Percentiles rank a stretch among this genome's conserved stretches.
phyloP scores from a whole-genome alignment of 2,888 invertebrate species.

The Margaritifera margaritifera region DNA sequence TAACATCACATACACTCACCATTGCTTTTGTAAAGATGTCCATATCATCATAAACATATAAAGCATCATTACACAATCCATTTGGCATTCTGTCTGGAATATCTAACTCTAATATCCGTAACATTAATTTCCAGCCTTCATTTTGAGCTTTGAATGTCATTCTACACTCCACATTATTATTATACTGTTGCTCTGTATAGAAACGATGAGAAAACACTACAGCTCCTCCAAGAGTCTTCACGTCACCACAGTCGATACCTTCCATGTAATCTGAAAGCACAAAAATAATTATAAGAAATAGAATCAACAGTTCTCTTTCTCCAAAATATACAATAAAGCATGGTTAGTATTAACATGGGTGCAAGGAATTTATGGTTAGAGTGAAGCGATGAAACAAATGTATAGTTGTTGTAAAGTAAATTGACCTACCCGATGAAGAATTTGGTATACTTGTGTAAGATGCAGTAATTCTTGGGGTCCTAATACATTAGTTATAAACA shows the following conservation, averaged over 20 bases:
- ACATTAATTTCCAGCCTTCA: slow-evolving; percentile 64
- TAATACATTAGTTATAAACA: too few relatives aligned
- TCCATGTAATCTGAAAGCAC: slow-evolving; percentile 66
- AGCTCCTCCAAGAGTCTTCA: slow-evolving; percentile 62
- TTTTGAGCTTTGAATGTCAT: slow-evolving; percentile 64
- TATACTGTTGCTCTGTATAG: slow-evolving; percentile 45
- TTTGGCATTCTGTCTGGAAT: slow-evolving; percentile 60
- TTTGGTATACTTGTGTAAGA: too few relatives aligned
- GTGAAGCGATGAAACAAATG: too few relatives aligned
- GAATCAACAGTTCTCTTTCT: background rate
- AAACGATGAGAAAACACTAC: slow-evolving; percentile 65
- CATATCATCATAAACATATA: slow-evolving; percentile 67
- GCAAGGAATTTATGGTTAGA: too few relatives aligned
- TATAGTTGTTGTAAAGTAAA: too few relatives aligned
- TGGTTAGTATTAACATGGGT: too few relatives aligned
- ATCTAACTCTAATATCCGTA: slow-evolving; percentile 65
- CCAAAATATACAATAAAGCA: background rate
- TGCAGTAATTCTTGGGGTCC: too few relatives aligned
- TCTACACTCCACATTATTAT: slow-evolving; percentile 59
- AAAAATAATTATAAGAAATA: slow-evolving; percentile 12
- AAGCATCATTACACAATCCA: slow-evolving; percentile 67
- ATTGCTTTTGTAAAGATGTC: slow-evolving; percentile 58
- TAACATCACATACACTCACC: slow-evolving; percentile 50
- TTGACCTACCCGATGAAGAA: too few relatives aligned
- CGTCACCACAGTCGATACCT: slow-evolving; percentile 57